These are phyloP conservation scores for Gymnopithys bicolor DNA, from an alignment of 2,797 vertebrate species.

Conservation along the genomic window DNA sequence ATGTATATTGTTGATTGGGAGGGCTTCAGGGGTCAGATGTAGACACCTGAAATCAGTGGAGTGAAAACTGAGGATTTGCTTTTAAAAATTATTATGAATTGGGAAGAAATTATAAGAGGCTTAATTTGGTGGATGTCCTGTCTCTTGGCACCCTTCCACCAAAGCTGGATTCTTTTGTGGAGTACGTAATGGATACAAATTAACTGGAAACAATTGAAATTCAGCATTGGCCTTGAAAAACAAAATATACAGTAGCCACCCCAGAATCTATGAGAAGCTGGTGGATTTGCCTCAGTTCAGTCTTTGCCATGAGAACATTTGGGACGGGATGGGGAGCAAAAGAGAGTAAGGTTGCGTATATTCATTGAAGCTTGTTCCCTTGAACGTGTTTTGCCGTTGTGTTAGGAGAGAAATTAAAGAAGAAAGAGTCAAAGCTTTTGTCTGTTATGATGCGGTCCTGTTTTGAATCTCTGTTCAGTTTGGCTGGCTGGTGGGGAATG, in stretches of 20 bases:
- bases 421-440: neutral
- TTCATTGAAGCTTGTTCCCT: neutral
- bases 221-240: neutral
- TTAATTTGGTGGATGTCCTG: neutral
- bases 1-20: neutral
- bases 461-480: neutral
- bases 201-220: neutral
- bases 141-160: neutral
- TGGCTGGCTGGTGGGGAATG: neutral
- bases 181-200: neutral
- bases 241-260: neutral
- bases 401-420: neutral
- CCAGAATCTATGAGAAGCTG: neutral
- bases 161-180: neutral
- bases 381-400: neutral
- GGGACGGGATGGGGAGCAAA: neutral
- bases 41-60: neutral
- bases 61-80: neutral
- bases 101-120: neutral
- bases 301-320: neutral
- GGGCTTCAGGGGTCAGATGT: neutral
- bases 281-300: neutral
- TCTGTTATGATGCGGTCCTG: neutral
- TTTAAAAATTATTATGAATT: neutral
- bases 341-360: neutral